A percentile compares a stretch with the other conserved stretches of the same genome.
These are phyloP conservation scores for Callyntrura sp. DNA, from an alignment of 2,888 invertebrate species.

Conservation along the genomic window DNA sequence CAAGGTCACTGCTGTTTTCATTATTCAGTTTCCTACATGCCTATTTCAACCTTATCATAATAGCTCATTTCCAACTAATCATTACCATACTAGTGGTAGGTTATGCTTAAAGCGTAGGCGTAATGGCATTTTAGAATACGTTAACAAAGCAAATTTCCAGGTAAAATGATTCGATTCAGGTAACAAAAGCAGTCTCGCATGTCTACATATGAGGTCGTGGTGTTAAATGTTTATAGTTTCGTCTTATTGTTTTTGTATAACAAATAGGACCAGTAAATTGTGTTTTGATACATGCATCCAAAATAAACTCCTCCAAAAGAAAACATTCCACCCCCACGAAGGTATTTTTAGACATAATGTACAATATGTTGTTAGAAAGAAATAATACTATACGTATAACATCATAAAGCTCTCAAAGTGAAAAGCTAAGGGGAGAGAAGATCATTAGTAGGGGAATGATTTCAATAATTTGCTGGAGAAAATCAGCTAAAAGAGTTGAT, in stretches of 20 bases:
- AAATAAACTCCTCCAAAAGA: too few species aligned
- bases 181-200: neutral
- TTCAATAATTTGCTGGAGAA: slow-evolving; percentile 52
- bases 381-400: neutral
- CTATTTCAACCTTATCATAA: neutral
- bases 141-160: slow-evolving; percentile 13
- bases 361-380: neutral
- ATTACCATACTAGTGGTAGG: neutral
- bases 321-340: too few species aligned
- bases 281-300: too few species aligned
- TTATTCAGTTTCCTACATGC: slow-evolving; percentile 10
- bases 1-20: neutral
- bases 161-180: slow-evolving; percentile 12
- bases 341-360: too few species aligned
- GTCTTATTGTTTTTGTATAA: too few species aligned
- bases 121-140: too few species aligned
- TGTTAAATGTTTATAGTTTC: too few species aligned
- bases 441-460: slow-evolving; percentile 57
- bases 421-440: neutral
- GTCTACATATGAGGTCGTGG: too few species aligned
- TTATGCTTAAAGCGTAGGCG: neutral
- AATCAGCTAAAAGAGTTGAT: slow-evolving; percentile 55
- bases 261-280: too few species aligned
- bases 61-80: neutral
- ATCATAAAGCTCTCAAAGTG: too few species aligned